Evolutionary conservation across 1,140 invertebrate species (phyloP).

Genomic region (Anthonomus grandis): DNA sequence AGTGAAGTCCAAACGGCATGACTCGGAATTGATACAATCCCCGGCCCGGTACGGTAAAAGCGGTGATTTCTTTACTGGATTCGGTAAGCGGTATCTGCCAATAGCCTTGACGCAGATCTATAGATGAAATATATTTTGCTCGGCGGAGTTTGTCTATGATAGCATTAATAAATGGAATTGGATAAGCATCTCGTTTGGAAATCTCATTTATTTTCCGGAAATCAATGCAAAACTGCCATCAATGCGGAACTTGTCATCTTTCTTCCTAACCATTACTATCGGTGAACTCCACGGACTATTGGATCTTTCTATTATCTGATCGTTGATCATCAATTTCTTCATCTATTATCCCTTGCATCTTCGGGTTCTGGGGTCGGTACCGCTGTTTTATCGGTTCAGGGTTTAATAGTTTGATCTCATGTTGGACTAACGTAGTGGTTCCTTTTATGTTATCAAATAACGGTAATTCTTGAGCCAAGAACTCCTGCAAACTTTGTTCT

Average conservation of each 20-base stretch:
- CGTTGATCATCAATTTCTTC: conserved; percentile 26
- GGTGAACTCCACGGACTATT: conserved; percentile 32
- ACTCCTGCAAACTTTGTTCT: background rate
- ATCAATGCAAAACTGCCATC: conserved; percentile 27
- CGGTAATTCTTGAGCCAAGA: no score
- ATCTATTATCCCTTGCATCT: conserved; percentile 15
- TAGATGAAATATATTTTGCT: conserved; percentile 35
- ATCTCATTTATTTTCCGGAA: conserved; percentile 17
- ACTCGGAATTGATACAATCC: no score
- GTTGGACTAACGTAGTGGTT: no score
- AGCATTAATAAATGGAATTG: conserved; percentile 18
- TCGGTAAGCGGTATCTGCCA: conserved; percentile 42
- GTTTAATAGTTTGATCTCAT: background rate
- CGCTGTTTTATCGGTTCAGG: conserved; percentile 25
- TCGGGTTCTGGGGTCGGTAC: conserved; percentile 2
- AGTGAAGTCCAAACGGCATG: no score
- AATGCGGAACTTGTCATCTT: conserved; percentile 14
- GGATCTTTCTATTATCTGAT: conserved; percentile 17
- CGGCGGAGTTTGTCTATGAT: conserved; percentile 36
- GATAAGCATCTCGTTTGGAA: conserved; percentile 34
- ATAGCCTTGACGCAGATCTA: conserved; percentile 40
- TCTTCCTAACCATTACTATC: conserved; percentile 20
- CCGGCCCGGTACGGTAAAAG: conserved; percentile 50
- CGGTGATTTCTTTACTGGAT: conserved; percentile 45
- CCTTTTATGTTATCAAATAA: no score